Evolutionary conservation across 2,888 invertebrate species (phyloP).

Genomic region (Mongoloraphidia duomilia): DNA sequence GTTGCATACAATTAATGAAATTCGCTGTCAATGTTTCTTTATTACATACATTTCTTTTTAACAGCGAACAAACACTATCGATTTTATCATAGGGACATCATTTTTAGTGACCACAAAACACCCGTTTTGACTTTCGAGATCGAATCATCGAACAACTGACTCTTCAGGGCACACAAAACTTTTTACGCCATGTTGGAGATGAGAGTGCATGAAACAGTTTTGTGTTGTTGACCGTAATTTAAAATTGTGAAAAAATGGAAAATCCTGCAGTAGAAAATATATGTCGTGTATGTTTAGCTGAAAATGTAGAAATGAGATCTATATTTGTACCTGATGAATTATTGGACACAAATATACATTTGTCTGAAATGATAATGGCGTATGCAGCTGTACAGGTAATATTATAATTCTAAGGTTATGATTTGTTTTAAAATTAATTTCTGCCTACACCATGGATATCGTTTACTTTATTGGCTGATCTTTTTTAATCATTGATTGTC

Average conservation of each 20-base stretch:
- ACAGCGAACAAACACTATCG: too few species aligned
- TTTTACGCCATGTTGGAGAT: constrained; percentile 6
- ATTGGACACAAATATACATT: constrained; percentile 22
- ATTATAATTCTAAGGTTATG: too few species aligned
- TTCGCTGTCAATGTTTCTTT: too few species aligned
- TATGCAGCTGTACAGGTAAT: constrained; percentile 27
- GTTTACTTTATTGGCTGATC: constrained; percentile 1
- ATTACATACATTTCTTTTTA: too few species aligned
- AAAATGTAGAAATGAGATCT: constrained; percentile 26
- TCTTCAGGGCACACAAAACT: not conserved
- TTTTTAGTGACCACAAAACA: too few species aligned
- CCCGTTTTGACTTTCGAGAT: too few species aligned
- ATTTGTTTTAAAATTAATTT: constrained; percentile 5
- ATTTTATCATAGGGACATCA: too few species aligned
- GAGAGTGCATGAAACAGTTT: constrained; percentile 8
- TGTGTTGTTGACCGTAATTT: constrained; percentile 1
- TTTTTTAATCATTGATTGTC: not conserved
- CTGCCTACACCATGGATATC: not conserved
- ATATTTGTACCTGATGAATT: constrained; percentile 24
- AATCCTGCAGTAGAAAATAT: constrained; percentile 19
- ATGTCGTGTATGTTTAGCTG: constrained; percentile 27
- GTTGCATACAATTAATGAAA: too few species aligned
- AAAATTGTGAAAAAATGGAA: constrained; percentile 18
- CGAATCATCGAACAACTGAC: too few species aligned
- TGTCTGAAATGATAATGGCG: constrained; percentile 29